Conservation (phyloP, 2,113 vertebrate species). For the Osmerus eperlanus region DNA sequence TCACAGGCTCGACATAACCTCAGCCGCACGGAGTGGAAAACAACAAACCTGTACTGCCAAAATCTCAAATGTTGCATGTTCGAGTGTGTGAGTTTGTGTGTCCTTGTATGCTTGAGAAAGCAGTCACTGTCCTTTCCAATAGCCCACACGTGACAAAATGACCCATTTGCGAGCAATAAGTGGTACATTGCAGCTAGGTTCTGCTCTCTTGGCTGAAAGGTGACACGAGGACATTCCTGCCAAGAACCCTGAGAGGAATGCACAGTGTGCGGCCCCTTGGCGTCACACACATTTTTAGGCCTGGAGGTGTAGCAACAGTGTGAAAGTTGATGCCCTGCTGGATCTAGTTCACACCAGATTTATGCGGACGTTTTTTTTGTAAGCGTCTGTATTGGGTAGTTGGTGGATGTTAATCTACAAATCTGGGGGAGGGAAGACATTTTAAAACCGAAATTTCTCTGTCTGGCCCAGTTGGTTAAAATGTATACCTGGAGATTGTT, state of each 20-base stretch:
- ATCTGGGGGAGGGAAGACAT: not conserved
- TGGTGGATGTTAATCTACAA: not conserved
- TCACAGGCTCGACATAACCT: slow-evolving; percentile 66
- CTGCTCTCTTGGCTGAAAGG: slow-evolving; percentile 38
- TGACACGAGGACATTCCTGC: slow-evolving; percentile 15
- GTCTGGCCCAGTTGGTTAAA: not conserved
- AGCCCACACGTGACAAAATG: not conserved
- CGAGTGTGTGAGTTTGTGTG: slow-evolving; percentile 46
- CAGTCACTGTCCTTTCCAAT: too few relatives aligned
- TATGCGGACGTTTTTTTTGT: slow-evolving; percentile 28
- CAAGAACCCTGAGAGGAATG: slow-evolving; percentile 30
- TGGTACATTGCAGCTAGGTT: not conserved
- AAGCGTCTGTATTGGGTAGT: slow-evolving; percentile 7
- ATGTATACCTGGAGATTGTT: not conserved
- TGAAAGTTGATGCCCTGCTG: slow-evolving; percentile 43
- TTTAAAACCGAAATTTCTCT: not conserved
- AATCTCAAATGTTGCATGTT: slow-evolving; percentile 38
- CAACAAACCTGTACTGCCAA: slow-evolving; percentile 18
- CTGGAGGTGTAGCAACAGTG: slow-evolving; percentile 59
- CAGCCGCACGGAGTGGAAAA: slow-evolving; percentile 68
- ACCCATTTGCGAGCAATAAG: slow-evolving; percentile 13
- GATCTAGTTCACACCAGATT: slow-evolving; percentile 20
- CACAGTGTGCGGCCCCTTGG: slow-evolving; percentile 11
- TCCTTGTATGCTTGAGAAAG: too few relatives aligned
- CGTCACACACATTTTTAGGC: slow-evolving; percentile 64